Evolutionary conservation across 1,140 invertebrate species (phyloP).

Genomic region (Drosophila ohnishii): DNA sequence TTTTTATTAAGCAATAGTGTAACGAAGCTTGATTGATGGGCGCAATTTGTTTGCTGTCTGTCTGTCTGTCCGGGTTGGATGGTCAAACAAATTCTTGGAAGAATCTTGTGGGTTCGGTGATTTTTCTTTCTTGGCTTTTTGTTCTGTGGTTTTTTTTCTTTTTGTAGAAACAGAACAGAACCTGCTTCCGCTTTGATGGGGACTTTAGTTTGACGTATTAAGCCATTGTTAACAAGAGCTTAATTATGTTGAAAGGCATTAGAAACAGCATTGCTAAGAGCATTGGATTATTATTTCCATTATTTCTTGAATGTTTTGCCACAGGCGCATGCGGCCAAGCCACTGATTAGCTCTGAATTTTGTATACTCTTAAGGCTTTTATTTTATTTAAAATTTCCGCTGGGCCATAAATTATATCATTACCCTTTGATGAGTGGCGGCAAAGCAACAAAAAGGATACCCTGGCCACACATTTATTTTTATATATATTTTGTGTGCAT

Average conservation of each 20-base stretch:
- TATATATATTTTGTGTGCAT: constrained; percentile 5
- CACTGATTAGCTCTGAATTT: not conserved
- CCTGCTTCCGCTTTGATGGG: constrained; percentile 55
- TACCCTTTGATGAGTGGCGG: constrained; percentile 23
- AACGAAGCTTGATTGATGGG: constrained; percentile 33
- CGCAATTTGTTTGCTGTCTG: constrained; percentile 44
- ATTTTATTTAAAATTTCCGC: not conserved
- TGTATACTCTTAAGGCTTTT: constrained; percentile 10
- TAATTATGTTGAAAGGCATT: constrained; percentile 54
- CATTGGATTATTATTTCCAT: constrained; percentile 33
- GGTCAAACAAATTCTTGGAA: constrained; percentile 26
- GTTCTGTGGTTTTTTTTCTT: not conserved
- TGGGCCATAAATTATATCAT: constrained; percentile 27
- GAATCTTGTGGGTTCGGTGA: constrained; percentile 19
- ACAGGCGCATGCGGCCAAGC: constrained; percentile 27
- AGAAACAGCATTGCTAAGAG: constrained; percentile 26
- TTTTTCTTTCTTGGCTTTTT: constrained; percentile 31
- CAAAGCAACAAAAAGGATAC: constrained; percentile 26
- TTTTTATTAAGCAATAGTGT: not conserved
- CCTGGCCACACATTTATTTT: not conserved
- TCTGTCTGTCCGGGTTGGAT: constrained; percentile 4
- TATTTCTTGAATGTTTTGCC: constrained; percentile 21
- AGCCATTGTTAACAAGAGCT: constrained; percentile 64
- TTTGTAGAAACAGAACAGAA: constrained; percentile 19
- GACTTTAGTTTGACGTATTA: constrained; percentile 45